A percentile compares a stretch with the other conserved stretches of the same genome.
These are phyloP conservation scores for Protobothrops mucrosquamatus DNA, from an alignment of 2,113 vertebrate species.

Conservation along the genomic window DNA sequence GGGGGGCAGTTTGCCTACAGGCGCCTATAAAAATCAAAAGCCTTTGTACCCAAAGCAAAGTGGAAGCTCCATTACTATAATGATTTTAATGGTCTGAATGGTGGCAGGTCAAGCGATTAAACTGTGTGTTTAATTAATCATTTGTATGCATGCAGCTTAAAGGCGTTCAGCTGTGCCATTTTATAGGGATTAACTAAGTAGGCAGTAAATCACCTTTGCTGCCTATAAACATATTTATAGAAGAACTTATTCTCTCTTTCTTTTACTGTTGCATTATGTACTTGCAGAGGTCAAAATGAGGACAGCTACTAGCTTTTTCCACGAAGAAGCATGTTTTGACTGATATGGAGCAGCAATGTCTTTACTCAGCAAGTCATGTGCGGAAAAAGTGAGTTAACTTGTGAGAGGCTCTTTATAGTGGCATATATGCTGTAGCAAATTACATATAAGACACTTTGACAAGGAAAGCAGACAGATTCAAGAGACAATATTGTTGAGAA, in stretches of 20 bases:
- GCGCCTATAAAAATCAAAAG: constrained; percentile 47
- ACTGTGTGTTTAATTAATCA: constrained; percentile 77
- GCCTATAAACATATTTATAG: constrained; percentile 73
- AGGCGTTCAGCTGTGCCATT: constrained; percentile 74
- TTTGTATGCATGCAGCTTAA: constrained; percentile 76
- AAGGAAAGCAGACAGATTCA: not conserved
- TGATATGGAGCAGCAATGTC: constrained; percentile 35
- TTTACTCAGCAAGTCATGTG: constrained; percentile 42
- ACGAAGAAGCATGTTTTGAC: constrained; percentile 49
- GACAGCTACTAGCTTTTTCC: constrained; percentile 44
- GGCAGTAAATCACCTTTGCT: constrained; percentile 69
- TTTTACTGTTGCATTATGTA: constrained; percentile 55
- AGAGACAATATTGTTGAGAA: not conserved
- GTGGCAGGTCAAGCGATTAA: constrained; percentile 73
- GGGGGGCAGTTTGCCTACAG: constrained; percentile 28
- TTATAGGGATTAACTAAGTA: constrained; percentile 74
- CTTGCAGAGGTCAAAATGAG: constrained; percentile 52
- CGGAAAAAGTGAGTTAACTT: constrained; percentile 52
- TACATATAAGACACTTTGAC: not conserved
- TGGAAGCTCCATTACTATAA: constrained; percentile 70
- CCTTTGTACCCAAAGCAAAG: constrained; percentile 61
- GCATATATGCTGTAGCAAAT: constrained; percentile 31
- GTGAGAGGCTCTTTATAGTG: constrained; percentile 54
- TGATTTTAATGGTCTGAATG: constrained; percentile 68
- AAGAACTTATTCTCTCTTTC: constrained; percentile 28